phyloP scores from a whole-genome alignment of 2,797 vertebrate genomes.

The Allobates femoralis region DNA sequence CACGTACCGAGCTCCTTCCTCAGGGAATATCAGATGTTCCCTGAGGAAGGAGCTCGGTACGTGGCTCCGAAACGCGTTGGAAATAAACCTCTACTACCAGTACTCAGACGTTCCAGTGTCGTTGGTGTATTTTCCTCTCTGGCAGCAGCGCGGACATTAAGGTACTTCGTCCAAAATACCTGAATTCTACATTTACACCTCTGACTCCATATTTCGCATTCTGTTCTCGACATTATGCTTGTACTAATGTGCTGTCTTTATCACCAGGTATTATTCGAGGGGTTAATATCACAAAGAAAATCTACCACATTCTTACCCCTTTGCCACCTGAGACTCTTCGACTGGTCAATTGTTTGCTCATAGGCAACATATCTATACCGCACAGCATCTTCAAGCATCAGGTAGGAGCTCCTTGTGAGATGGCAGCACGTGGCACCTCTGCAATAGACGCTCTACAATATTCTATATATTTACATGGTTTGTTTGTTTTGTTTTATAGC shows the following conservation, averaged over 20 bases:
- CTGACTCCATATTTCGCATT: too few species aligned
- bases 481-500: slow-evolving; percentile 68
- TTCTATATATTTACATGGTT: not conserved
- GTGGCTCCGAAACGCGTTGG: too few species aligned
- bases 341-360: slow-evolving; percentile 89
- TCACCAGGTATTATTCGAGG: slow-evolving; percentile 88
- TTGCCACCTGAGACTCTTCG: slow-evolving; percentile 81
- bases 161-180: too few species aligned
- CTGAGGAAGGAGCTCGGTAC: too few species aligned
- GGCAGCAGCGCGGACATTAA: too few species aligned
- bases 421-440: not conserved
- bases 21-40: too few species aligned
- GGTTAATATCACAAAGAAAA: slow-evolving; percentile 83
- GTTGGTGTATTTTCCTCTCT: too few species aligned
- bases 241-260: not conserved
- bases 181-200: too few species aligned
- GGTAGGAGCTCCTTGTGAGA: slow-evolving; percentile 73
- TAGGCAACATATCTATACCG: slow-evolving; percentile 85
- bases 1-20: too few species aligned
- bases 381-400: slow-evolving; percentile 84
- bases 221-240: not conserved
- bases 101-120: too few species aligned
- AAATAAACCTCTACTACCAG: too few species aligned
- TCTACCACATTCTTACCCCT: slow-evolving; percentile 88
- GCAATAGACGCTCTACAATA: not conserved